A percentile compares a stretch with the other conserved stretches of the same genome.
These are phyloP conservation scores for Drosophila parabipectinata DNA, from an alignment of 1,140 invertebrate species.

Conservation along the genomic window DNA sequence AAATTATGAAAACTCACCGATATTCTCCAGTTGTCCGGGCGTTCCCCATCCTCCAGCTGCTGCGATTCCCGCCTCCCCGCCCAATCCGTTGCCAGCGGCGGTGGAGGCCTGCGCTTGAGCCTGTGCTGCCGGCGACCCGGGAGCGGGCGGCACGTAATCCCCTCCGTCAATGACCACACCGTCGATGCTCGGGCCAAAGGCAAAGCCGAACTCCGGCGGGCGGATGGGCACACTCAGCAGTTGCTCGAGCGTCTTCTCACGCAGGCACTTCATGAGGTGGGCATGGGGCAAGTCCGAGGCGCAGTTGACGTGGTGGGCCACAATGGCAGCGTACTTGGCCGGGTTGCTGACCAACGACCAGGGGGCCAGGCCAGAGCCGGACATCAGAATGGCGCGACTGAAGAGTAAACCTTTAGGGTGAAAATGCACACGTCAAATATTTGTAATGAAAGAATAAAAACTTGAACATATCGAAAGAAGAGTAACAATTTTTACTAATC, in stretches of 20 bases:
- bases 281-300: slow-evolving; percentile 89
- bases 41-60: slow-evolving; percentile 81
- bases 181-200: slow-evolving; percentile 96
- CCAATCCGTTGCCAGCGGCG: slow-evolving; percentile 68
- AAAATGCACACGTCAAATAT: background rate
- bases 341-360: slow-evolving; percentile 96
- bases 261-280: slow-evolving; percentile 92
- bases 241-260: slow-evolving; percentile 90
- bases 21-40: slow-evolving; percentile 79
- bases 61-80: slow-evolving; percentile 79
- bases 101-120: slow-evolving; percentile 73
- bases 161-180: slow-evolving; percentile 89
- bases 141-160: slow-evolving; percentile 76
- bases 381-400: slow-evolving; percentile 97
- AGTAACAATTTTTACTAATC: no score
- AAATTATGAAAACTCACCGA: slow-evolving; percentile 52
- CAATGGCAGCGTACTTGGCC: slow-evolving; percentile 92
- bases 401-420: slow-evolving; percentile 91
- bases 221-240: slow-evolving; percentile 90
- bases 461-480: no score
- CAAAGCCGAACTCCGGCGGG: slow-evolving; percentile 92
- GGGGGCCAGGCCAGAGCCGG: slow-evolving; percentile 95
- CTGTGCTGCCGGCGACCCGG: slow-evolving; percentile 69
- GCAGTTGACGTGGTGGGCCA: slow-evolving; percentile 94
- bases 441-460: no score